A percentile compares a stretch with the other conserved stretches of the same genome.
phyloP scores from a whole-genome alignment of 2,113 vertebrate genomes.

The Aramus guarauna region DNA sequence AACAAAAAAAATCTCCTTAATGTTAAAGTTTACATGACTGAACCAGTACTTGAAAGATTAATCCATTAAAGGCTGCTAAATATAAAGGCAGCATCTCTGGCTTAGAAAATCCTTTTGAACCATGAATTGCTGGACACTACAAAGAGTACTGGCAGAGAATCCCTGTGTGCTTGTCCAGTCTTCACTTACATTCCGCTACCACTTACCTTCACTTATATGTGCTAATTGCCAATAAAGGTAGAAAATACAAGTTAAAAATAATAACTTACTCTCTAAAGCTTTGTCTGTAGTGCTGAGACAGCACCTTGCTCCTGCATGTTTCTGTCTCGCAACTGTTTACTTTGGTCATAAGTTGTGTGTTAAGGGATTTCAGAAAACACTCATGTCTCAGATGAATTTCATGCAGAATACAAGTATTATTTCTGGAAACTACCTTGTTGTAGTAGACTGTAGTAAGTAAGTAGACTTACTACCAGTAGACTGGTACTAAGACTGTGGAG shows the following conservation, averaged over 20 bases:
- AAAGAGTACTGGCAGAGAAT: background rate
- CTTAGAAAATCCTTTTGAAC: background rate
- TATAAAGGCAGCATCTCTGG: background rate
- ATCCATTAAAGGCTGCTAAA: background rate
- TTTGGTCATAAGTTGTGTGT: background rate
- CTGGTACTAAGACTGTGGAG: background rate
- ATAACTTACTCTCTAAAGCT: background rate
- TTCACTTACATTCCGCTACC: background rate
- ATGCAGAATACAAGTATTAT: background rate
- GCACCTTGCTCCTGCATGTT: background rate
- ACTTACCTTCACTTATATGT: background rate
- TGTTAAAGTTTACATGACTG: background rate
- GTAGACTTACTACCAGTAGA: no score
- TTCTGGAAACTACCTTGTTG: background rate
- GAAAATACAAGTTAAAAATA: background rate
- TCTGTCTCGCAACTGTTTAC: background rate
- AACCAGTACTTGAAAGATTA: background rate
- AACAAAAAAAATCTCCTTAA: background rate
- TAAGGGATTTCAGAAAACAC: background rate
- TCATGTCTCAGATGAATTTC: background rate
- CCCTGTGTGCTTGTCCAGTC: background rate
- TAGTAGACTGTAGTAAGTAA: no score
- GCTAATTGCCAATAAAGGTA: background rate
- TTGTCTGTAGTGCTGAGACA: background rate
- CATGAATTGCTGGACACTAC: background rate